Conservation (phyloP, 1,140 invertebrate genomes). For the Hesperophylax magnus region DNA sequence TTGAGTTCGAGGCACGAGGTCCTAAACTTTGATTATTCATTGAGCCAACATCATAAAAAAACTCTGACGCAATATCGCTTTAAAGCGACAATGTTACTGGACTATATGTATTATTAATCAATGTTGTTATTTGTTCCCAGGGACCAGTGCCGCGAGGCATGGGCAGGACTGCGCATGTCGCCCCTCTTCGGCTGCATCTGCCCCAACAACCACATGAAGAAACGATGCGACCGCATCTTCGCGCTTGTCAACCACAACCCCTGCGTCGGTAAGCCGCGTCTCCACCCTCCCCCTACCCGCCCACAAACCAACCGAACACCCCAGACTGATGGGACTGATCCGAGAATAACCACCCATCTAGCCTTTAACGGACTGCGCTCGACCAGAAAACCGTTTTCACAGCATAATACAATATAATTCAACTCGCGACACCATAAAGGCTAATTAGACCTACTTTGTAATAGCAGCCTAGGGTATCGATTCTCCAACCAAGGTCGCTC, state of each 20-base stretch:
- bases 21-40: too few species aligned
- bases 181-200: constrained; percentile 94
- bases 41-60: too few species aligned
- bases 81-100: too few species aligned
- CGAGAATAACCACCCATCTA: not conserved
- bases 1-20: too few species aligned
- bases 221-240: constrained; percentile 88
- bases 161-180: constrained; percentile 85
- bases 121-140: constrained; percentile 69
- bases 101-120: too few species aligned
- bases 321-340: constrained; percentile 19
- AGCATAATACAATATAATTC: too few species aligned
- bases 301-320: constrained; percentile 29
- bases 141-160: constrained; percentile 85
- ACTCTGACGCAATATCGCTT: too few species aligned
- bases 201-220: constrained; percentile 89
- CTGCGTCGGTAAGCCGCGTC: constrained; percentile 85
- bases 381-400: too few species aligned
- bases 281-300: constrained; percentile 31
- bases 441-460: too few species aligned
- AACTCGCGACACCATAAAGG: too few species aligned
- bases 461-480: too few species aligned
- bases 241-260: constrained; percentile 90
- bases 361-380: not conserved
- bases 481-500: too few species aligned